Base-by-base conservation (phyloP, 1,140 invertebrate genomes). In the Eufriesea mexicana region DNA sequence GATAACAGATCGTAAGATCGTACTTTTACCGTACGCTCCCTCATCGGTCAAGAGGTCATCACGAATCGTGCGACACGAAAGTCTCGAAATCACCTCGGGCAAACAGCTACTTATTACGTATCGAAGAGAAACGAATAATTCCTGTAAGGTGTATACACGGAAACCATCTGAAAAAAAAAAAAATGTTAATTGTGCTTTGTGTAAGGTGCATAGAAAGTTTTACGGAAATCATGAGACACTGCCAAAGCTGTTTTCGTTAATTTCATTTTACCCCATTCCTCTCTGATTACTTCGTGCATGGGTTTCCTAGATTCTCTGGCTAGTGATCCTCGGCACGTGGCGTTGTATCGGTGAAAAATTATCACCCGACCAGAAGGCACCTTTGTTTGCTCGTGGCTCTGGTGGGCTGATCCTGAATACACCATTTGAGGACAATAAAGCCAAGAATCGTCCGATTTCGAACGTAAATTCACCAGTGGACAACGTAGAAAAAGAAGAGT, bases 331-430 rank as follows among this genome's bases (percentile, higher is more conserved):
- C 73, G 68, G 70, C 25, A 45, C 57, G 12, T 47, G 75, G 47
- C 9, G 28, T n/a, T 88, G 83, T 61, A 54, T n/a, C 10, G 87
- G 88, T 16, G 93, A 93, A 6, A 93, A 91, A 57, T 82, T 94
- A 20, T 89, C 89, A 0, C 79, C 91, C 10, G 86, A 92, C 74
- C 92, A 93, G 77, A 92, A 91, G 70, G 92, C 93, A n/a, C 93
- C 94, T 8, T 67, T 76, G 5, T 91, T 90, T 25, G 93, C 93
- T 1, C 86, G 84, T 2, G 89, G 90, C 23, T 91, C 92, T 0
- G 94, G 92, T 45, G 93, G 92, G 20, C 51, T 91, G n/a, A 81
- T 86, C 16, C 45, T 94, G 59, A 89, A 90, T 28, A 82, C 90
- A 0, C 92, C 93, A 0, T 72, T 85, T 12, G 75, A 85, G 45